A percentile compares a stretch with the other conserved stretches of the same genome.
These are phyloP conservation scores for Helostoma temminkii DNA, from an alignment of 2,797 vertebrate genomes.

Conservation along the genomic window DNA sequence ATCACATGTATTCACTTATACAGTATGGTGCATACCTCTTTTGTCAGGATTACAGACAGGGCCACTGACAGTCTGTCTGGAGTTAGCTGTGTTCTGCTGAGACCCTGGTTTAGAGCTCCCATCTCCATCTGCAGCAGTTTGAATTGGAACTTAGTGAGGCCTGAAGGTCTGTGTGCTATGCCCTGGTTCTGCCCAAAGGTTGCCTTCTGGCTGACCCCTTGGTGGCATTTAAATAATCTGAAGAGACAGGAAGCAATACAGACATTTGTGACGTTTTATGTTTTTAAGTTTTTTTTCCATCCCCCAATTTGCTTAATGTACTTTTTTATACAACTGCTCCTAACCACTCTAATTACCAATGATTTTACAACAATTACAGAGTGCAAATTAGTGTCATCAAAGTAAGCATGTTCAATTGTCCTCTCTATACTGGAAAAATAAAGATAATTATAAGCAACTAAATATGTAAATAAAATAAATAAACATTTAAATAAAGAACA, in stretches of 20 bases:
- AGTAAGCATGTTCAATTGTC: too few species aligned
- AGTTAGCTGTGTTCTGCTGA: constrained; percentile 87
- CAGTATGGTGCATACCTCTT: constrained; percentile 81
- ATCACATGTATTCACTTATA: not conserved
- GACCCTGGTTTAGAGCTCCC: constrained; percentile 85
- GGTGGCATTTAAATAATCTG: constrained; percentile 31
- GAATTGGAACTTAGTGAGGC: constrained; percentile 74
- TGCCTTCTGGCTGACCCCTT: constrained; percentile 6
- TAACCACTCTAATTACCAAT: too few species aligned
- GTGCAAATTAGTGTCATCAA: too few species aligned
- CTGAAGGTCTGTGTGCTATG: not conserved
- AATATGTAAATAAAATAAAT: too few species aligned
- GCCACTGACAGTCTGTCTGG: constrained; percentile 87
- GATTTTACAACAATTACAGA: too few species aligned
- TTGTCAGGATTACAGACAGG: constrained; percentile 88
- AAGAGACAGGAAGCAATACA: not conserved
- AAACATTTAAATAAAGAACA: too few species aligned
- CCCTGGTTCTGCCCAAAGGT: constrained; percentile 15
- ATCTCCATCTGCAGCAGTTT: constrained; percentile 88
- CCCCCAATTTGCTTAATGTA: too few species aligned
- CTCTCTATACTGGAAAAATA: too few species aligned
- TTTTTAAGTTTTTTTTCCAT: too few species aligned
- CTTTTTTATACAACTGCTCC: not conserved
- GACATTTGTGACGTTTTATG: not conserved
- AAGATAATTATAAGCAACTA: too few species aligned